A percentile compares a stretch with the other conserved stretches of the same genome.
Evolutionary conservation across 2,797 vertebrate genomes (phyloP).

Genomic region (Artibeus jamaicensis): DNA sequence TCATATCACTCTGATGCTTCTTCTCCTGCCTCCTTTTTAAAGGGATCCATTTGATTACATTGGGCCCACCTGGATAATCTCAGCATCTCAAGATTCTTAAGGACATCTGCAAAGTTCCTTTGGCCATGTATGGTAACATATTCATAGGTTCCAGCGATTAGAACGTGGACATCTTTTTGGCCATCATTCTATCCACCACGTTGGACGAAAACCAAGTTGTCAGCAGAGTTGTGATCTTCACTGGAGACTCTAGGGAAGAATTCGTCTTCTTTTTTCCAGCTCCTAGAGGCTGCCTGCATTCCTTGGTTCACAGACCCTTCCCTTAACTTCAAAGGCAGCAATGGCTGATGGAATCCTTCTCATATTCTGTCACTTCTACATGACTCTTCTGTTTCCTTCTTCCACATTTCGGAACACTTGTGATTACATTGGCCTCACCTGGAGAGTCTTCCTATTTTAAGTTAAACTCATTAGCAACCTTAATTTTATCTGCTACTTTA

Average conservation of each 20-base stretch:
- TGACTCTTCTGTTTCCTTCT: not conserved
- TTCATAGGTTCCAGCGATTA: not conserved
- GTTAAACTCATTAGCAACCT: not conserved
- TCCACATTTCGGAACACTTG: not conserved
- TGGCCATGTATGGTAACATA: not conserved
- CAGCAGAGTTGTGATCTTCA: not conserved
- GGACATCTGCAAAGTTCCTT: not conserved
- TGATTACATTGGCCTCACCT: not conserved
- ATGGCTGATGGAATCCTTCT: not conserved
- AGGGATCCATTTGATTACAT: not conserved
- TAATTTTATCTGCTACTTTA: not conserved
- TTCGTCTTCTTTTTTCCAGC: not conserved
- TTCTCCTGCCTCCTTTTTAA: not conserved
- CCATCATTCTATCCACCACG: not conserved
- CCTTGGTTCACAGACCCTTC: not conserved
- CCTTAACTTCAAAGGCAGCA: not conserved
- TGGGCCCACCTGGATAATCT: not conserved
- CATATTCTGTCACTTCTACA: not conserved
- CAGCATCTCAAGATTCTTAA: not conserved
- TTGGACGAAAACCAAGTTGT: not conserved
- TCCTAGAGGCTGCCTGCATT: not conserved
- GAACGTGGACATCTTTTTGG: not conserved
- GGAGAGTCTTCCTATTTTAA: not conserved
- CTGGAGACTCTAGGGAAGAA: not conserved
- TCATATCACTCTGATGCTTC: not conserved